Conservation (phyloP, 2,797 vertebrate species). For the Sylvilagus floridanus region DNA sequence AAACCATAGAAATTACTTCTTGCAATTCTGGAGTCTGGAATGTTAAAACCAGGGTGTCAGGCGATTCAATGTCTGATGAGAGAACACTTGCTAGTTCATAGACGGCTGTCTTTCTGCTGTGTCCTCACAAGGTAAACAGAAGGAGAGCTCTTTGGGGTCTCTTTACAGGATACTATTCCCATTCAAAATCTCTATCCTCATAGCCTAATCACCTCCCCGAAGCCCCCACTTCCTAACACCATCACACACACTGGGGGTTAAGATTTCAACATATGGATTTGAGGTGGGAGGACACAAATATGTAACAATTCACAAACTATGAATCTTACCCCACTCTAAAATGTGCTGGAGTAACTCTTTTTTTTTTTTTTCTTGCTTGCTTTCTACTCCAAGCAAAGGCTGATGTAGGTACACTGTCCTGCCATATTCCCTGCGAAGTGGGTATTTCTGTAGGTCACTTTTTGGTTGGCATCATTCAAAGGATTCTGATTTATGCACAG, state of each 20-base stretch:
- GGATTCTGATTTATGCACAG: neutral
- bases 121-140: neutral
- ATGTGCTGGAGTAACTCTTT: neutral
- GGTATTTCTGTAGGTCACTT: neutral
- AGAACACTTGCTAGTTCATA: neutral
- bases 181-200: neutral
- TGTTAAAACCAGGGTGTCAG: neutral
- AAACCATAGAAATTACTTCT: neutral
- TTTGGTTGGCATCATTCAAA: neutral
- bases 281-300: neutral
- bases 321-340: neutral
- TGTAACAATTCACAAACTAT: neutral
- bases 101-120: neutral
- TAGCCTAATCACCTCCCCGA: neutral
- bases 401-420: neutral
- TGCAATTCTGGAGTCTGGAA: neutral
- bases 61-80: neutral
- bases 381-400: neutral
- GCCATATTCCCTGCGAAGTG: neutral
- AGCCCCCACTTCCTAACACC: neutral
- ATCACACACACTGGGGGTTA: neutral
- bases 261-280: neutral
- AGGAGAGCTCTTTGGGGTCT: neutral
- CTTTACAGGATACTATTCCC: neutral
- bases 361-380: neutral